These are phyloP conservation scores for Pseudococcus jackbeardsleyi DNA, from an alignment of 2,888 invertebrate species.

Conservation along the genomic window DNA sequence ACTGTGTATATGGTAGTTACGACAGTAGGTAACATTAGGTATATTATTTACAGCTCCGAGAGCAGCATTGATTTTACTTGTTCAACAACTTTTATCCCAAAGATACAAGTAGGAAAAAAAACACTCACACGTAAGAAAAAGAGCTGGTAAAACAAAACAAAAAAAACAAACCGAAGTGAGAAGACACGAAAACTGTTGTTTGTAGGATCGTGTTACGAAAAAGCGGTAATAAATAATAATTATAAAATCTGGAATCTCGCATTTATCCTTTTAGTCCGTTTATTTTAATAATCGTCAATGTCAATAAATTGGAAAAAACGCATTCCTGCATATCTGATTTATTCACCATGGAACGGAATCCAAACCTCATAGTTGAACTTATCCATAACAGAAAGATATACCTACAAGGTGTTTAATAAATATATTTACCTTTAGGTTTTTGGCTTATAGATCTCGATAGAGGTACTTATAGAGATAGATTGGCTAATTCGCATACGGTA, in stretches of 20 bases:
- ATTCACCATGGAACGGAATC: neutral
- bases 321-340: slow-evolving; percentile 58
- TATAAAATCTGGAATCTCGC: slow-evolving; percentile 63
- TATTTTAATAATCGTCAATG: slow-evolving; percentile 63
- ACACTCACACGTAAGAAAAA: slow-evolving; percentile 8
- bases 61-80: slow-evolving; percentile 59
- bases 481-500: neutral
- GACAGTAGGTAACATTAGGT: slow-evolving; percentile 44
- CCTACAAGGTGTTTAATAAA: slow-evolving; percentile 20
- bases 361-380: slow-evolving; percentile 16
- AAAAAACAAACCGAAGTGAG: slow-evolving; percentile 52
- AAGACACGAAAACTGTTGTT: slow-evolving; percentile 60
- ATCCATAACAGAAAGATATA: neutral
- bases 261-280: slow-evolving; percentile 62
- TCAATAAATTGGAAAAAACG: slow-evolving; percentile 60
- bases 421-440: neutral
- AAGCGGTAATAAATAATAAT: slow-evolving; percentile 63
- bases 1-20: slow-evolving; percentile 26
- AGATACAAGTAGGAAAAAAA: slow-evolving; percentile 39
- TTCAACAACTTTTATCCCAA: slow-evolving; percentile 49
- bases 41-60: slow-evolving; percentile 57
- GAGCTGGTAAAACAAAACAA: slow-evolving; percentile 22
- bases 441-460: neutral
- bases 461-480: neutral
- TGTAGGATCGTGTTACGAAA: slow-evolving; percentile 59